A percentile compares a stretch with the other conserved stretches of the same genome.
These are phyloP conservation scores for Hirtodrosophila trivittata DNA, from an alignment of 2,888 invertebrate genomes.

Conservation along the genomic window DNA sequence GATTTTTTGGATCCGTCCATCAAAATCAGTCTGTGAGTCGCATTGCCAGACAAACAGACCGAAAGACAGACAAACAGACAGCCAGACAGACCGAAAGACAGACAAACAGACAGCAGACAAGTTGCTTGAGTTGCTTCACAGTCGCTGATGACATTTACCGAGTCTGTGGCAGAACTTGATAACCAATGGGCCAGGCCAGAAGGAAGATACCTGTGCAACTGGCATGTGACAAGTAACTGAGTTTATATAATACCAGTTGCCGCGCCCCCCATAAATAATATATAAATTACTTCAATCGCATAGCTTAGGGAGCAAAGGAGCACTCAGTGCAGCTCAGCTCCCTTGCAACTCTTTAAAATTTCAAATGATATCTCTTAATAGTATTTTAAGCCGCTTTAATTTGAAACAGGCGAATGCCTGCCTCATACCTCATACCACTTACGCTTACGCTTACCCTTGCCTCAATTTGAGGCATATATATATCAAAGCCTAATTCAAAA, in stretches of 20 bases:
- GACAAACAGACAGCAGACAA: slow-evolving; percentile 9
- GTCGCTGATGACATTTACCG: slow-evolving; percentile 55
- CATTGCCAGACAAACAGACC: not conserved
- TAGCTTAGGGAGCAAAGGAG: not conserved
- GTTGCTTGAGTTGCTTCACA: slow-evolving; percentile 26
- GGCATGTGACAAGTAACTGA: too few relatives aligned
- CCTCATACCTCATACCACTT: not conserved
- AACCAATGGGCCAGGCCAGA: too few relatives aligned
- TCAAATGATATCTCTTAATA: slow-evolving; percentile 14
- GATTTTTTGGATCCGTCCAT: slow-evolving; percentile 58
- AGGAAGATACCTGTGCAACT: slow-evolving; percentile 2
- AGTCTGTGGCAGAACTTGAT: slow-evolving; percentile 15
- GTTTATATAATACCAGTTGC: too few relatives aligned
- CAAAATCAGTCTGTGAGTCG: slow-evolving; percentile 36
- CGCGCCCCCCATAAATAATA: too few relatives aligned
- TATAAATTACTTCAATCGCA: too few relatives aligned
- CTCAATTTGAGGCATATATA: slow-evolving; percentile 8
- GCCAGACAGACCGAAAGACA: slow-evolving; percentile 13
- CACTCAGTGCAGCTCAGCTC: not conserved
- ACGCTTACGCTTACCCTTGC: too few relatives aligned
- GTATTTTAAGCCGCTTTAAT: slow-evolving; percentile 28
- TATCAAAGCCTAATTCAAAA: slow-evolving; percentile 53
- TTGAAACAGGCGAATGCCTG: not conserved
- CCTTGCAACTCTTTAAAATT: slow-evolving; percentile 2
- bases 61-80: slow-evolving; percentile 14